phyloP scores from a whole-genome alignment of 2,888 invertebrate species.

The Cephus pulcher region DNA sequence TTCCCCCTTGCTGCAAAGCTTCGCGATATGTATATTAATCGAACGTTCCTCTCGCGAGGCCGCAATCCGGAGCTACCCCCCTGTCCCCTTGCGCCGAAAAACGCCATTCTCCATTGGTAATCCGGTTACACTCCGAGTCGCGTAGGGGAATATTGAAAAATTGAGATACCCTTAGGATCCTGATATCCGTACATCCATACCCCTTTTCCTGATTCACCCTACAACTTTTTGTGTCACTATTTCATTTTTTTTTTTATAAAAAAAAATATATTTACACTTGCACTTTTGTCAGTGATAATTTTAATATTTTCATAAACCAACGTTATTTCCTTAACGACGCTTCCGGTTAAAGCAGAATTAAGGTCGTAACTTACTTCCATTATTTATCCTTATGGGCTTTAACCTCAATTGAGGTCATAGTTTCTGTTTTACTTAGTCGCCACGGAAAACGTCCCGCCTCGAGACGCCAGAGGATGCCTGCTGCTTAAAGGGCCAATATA shows the following conservation, averaged over 20 bases:
- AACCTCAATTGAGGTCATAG: neutral
- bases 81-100: conserved; percentile 36
- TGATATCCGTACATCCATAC: neutral
- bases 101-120: conserved; percentile 55
- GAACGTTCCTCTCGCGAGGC: conserved; percentile 29
- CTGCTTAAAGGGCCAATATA: neutral
- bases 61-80: neutral
- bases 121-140: conserved; percentile 52
- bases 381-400: neutral
- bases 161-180: conserved; percentile 30
- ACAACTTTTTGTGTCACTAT: neutral
- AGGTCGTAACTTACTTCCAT: neutral
- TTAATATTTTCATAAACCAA: neutral
- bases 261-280: neutral
- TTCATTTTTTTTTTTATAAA: neutral
- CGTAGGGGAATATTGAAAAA: conserved; percentile 57
- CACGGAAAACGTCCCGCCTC: neutral
- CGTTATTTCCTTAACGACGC: neutral
- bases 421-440: neutral
- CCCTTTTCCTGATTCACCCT: neutral
- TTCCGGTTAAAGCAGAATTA: neutral
- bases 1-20: neutral
- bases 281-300: neutral
- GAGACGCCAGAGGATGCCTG: neutral
- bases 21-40: conserved; percentile 55